A percentile compares a stretch with the other conserved stretches of the same genome.
Evolutionary conservation across 2,888 invertebrate genomes (phyloP).

Genomic region (Eupithecia exiguata): DNA sequence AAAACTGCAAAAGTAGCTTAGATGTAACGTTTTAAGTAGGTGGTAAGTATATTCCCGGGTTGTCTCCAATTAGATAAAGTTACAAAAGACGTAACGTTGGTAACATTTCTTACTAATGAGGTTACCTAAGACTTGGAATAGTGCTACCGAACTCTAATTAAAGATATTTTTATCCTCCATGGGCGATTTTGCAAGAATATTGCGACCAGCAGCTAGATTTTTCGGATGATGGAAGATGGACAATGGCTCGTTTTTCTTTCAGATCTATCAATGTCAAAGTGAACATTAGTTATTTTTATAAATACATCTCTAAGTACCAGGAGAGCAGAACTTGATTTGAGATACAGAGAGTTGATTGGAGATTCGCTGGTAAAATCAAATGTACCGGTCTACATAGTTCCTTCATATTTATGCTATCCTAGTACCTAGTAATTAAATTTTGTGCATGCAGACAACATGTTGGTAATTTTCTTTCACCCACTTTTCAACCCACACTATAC

Average conservation of each 20-base stretch:
- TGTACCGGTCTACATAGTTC: too few species aligned
- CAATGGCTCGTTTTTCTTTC: too few species aligned
- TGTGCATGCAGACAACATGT: neutral
- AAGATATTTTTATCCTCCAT: neutral
- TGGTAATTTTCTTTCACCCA: neutral
- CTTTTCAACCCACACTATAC: neutral
- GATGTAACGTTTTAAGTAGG: neutral
- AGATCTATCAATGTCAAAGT: too few species aligned
- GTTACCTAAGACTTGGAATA: neutral
- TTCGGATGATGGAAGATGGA: too few species aligned
- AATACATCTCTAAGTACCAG: too few species aligned
- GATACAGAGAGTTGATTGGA: too few species aligned
- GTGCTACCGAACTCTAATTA: neutral
- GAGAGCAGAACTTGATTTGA: too few species aligned
- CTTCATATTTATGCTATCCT: too few species aligned
- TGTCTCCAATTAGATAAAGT: slow-evolving; percentile 27
- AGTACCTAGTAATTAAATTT: too few species aligned
- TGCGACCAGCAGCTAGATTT: neutral
- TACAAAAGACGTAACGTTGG: slow-evolving; percentile 19
- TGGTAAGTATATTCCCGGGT: slow-evolving; percentile 9
- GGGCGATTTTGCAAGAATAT: neutral
- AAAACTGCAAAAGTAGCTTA: slow-evolving; percentile 10
- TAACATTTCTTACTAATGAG: slow-evolving; percentile 9
- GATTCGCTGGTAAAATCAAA: too few species aligned
- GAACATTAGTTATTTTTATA: too few species aligned